Base-by-base conservation (phyloP, 2,797 vertebrate genomes). In the Neopelma chrysocephalum region DNA sequence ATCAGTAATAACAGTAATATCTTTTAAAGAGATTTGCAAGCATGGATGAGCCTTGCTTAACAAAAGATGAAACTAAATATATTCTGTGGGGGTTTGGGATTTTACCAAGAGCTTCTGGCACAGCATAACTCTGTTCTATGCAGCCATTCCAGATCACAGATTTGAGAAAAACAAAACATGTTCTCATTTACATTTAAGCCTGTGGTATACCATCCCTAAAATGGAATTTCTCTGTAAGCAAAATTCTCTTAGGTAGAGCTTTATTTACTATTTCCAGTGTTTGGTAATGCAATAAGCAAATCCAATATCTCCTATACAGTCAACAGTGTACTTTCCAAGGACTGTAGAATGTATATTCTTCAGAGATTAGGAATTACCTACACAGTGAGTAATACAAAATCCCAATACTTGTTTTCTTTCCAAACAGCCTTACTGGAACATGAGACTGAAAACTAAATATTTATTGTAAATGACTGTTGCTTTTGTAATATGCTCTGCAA, bases 401-500 rank as follows among this genome's bases (percentile, higher is more conserved):
- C 88, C 70, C 89, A 93, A 81, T 82, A 89, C 86, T 94, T 95
- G 66, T 81, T 87, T 96, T 94, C 89, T 93, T 96, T 96, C 92
- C 92, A 90, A 87, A 78, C 65, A 80, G 53, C 88, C 69, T 94
- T 78, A 84, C 40, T 80, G 94, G 75, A 75, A 95, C 62, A 66
- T 2, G 12, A 93, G 56, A 93, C 11, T 5, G 31, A 82, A 93
- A 94, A 71, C 7, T 14, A 95, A 94, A 92, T 76, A 69, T 82
- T 96, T 94, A 91, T 51, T 27, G 66, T 62, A 91, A 95, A 79
- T 51, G 6, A 43, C 22, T 91, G 32, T 12, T 86, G 22, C 2
- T 86, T 90, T 69, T 89, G 32, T 32, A 88, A 66, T 2, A 62
- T 36, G 38, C 13, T 80, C 42, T 91, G 66, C 29, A 77, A 69